Evolutionary conservation across 2,113 vertebrate genomes (phyloP), one percentile per base, ranked within the genome.

Genomic region (Pomatostomus ruficeps): DNA sequence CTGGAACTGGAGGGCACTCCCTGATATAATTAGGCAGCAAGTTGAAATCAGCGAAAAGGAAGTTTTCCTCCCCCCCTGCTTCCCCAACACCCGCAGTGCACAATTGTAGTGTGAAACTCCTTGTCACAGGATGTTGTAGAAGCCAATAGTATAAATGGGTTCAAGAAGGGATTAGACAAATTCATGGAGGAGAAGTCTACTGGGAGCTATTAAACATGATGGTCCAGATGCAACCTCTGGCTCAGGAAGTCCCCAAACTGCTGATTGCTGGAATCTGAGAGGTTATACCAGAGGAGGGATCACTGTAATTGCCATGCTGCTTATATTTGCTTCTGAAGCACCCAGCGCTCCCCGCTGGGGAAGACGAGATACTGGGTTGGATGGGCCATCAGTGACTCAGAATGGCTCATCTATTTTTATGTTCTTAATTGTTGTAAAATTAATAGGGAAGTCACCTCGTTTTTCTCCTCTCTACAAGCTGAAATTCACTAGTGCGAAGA

Each of bases 171-270:
- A 96, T 95, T 94, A 96, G 88, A 77, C 54, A 83, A 93, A 95
- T 88, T 85, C 92, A 59, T 85, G 93, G 88, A 77, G 83, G 63
- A 95, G 84, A 83, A 76, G 16, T 55, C 90, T 90, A 28, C 49
- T 43, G 94, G 85, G 96, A 85, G 72, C 94, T 94, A 80, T 96
- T 93, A 96, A 94, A 70, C 67, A 38, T 3, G 33, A 93, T 68
- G 78, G 82, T 80, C 92, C 95, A 95, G 96, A 94, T 97, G 95
- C 96, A 96, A 90, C 94, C 94, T 95, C 92, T 95, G 96, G 82
- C 96, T 96, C 85, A 76, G 94, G 85, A 95, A 95, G 92, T 93
- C 82, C 82, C 78, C 20, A 73, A 46, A 73, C 74, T 95, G 90
- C 88, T 88, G 90, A 91, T 83, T 95, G 85, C 75, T 95, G 94